A percentile compares a stretch with the other conserved stretches of the same genome.
phyloP scores from a whole-genome alignment of 2,888 invertebrate species.

The Eristalis arbustorum region DNA sequence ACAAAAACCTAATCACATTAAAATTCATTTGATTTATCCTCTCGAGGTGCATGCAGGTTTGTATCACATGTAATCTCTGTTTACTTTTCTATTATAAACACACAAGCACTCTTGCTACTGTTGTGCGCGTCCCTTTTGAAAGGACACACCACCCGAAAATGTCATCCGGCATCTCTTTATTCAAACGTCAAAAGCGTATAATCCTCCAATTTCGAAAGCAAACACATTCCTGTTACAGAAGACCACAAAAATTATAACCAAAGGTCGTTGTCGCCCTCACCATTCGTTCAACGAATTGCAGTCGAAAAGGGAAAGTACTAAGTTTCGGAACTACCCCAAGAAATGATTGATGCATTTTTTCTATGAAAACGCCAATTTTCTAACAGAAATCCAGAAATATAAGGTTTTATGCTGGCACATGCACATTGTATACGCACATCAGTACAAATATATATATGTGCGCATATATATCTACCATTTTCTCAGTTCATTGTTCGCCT shows the following conservation, averaged over 20 bases:
- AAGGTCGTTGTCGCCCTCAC: slow-evolving; percentile 53
- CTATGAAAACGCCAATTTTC: slow-evolving; percentile 48
- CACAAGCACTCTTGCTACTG: slow-evolving; percentile 36
- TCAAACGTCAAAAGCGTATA: slow-evolving; percentile 68
- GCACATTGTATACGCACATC: not conserved
- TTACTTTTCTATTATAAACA: slow-evolving; percentile 48
- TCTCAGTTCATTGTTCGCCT: slow-evolving; percentile 24
- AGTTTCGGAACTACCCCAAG: slow-evolving; percentile 39
- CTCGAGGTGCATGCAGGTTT: slow-evolving; percentile 31
- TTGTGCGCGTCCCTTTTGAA: slow-evolving; percentile 16
- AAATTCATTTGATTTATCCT: slow-evolving; percentile 55
- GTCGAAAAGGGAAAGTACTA: slow-evolving; percentile 28
- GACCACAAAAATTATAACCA: slow-evolving; percentile 54
- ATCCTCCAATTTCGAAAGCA: slow-evolving; percentile 67
- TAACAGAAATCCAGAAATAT: slow-evolving; percentile 38
- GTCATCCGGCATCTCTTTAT: slow-evolving; percentile 36
- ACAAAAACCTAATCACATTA: slow-evolving; percentile 67
- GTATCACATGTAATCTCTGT: slow-evolving; percentile 61
- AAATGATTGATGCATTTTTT: slow-evolving; percentile 61
- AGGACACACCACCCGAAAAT: slow-evolving; percentile 19
- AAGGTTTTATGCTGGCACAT: not conserved
- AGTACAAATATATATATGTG: not conserved
- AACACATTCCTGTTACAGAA: slow-evolving; percentile 58
- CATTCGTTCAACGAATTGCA: slow-evolving; percentile 1
- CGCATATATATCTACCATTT: not conserved